phyloP scores from a whole-genome alignment of 2,888 invertebrate species.

The Cantharis nigra region DNA sequence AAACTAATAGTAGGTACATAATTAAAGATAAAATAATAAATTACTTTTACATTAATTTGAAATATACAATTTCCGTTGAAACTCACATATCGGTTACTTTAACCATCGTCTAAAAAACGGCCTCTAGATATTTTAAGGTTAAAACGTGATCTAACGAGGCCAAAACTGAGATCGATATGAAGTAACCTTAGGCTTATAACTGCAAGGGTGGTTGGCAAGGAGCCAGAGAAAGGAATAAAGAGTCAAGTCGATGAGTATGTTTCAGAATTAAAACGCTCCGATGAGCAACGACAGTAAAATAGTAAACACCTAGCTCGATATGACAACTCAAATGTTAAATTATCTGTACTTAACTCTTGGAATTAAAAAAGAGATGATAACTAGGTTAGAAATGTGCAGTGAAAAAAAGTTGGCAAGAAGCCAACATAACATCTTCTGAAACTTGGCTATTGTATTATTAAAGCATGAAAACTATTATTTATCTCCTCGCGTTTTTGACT shows the following conservation, averaged over 20 bases:
- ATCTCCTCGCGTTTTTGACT: neutral
- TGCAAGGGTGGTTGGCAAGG: constrained; percentile 22
- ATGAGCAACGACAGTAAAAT: neutral
- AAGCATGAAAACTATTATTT: neutral
- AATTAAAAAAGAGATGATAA: neutral
- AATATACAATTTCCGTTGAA: neutral
- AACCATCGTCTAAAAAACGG: constrained; percentile 5
- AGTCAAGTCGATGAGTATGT: constrained; percentile 2
- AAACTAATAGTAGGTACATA: neutral
- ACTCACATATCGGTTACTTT: neutral
- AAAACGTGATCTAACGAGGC: constrained; percentile 37
- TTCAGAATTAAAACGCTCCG: neutral
- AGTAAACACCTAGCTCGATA: constrained; percentile 6
- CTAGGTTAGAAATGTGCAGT: neutral
- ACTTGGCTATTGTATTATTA: neutral
- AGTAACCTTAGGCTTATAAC: constrained; percentile 26
- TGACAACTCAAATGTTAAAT: neutral
- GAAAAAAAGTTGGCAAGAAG: neutral
- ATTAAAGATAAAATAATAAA: neutral
- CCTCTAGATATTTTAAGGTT: constrained; percentile 35
- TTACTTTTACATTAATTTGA: neutral
- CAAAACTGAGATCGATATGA: constrained; percentile 33
- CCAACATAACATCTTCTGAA: neutral
- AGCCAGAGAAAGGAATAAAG: constrained; percentile 20
- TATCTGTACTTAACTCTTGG: neutral